Evolutionary conservation across 2,797 vertebrate species (phyloP), one percentile per base, ranked within the genome.

Genomic region (Columba guinea): DNA sequence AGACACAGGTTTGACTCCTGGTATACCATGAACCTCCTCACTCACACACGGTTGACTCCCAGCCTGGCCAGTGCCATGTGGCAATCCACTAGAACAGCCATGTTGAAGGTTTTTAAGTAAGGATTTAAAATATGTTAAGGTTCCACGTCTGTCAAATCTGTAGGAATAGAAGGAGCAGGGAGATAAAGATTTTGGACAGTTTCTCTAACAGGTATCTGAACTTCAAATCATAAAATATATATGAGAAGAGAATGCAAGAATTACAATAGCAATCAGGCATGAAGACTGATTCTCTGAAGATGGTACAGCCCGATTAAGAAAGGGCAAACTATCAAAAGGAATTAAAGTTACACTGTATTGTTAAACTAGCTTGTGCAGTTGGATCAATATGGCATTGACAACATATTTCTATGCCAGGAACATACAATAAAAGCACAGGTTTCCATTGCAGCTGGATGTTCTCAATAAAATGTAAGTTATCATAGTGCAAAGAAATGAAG

Each of bases 321-420:
- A 84, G 71, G 92, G 37, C 48, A 80, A 93, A 88, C 60, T 77
- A 90, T 55, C 70, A 76, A 69, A 84, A 90, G 39, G 75, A 90
- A 88, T 84, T 89, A 22, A 88, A 93, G 83, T 69, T 78, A 69
- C 27, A 13, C 65, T 46, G 35, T 73, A 27, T 48, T 74, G 63
- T 81, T 90, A 76, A 84, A 64, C 41, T 56, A 90, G 10, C 74
- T 63, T n/a, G 44, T 63, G 83, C 49, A 79, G 52, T 26, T 35
- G 48, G 77, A 91, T 82, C 87, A 79, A 91, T 77, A 79, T 3
- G 73, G 44, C 70, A 81, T 39, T 68, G 77, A 24, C 70, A 93
- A 84, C 28, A 9, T 58, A 76, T 67, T 76, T 78, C 74, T 82
- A 9, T 70, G 83, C 67, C 88, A 92, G 70, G 44, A 71, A 89